Evolutionary conservation across 1,140 invertebrate genomes (phyloP).

Genomic region (Macrosteles quadrilineatus): DNA sequence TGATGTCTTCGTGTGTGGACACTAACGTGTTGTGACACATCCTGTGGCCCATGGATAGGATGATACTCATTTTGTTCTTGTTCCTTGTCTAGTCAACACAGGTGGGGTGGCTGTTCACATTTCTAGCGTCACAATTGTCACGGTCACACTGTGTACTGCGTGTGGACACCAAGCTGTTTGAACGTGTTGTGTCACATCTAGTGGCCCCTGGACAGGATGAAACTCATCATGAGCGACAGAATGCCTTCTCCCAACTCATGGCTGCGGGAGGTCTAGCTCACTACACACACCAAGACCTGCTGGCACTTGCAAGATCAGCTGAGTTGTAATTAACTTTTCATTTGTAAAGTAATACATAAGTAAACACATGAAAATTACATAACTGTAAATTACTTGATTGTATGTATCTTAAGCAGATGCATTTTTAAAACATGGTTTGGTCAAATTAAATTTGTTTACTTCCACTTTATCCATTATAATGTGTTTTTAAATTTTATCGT

Average conservation of each 20-base stretch:
- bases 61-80: no score
- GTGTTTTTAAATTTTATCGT: no score
- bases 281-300: conserved; percentile 34
- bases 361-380: no score
- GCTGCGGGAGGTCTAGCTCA: conserved; percentile 50
- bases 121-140: conserved; percentile 67
- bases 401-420: no score
- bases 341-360: no score
- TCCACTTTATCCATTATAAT: no score
- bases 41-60: no score
- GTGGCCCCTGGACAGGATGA: conserved; percentile 51
- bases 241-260: conserved; percentile 76
- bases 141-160: conserved; percentile 53
- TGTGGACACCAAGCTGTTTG: conserved; percentile 46
- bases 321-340: conserved; percentile 40
- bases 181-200: conserved; percentile 54
- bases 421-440: no score
- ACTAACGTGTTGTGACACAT: no score
- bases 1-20: no score
- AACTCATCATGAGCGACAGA: conserved; percentile 73
- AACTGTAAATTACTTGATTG: no score
- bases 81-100: conserved; percentile 61
- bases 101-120: conserved; percentile 69
- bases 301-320: conserved; percentile 37
- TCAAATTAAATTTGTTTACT: no score